Conservation (phyloP, 2,113 vertebrate species). For the Onychostruthus taczanowskii region DNA sequence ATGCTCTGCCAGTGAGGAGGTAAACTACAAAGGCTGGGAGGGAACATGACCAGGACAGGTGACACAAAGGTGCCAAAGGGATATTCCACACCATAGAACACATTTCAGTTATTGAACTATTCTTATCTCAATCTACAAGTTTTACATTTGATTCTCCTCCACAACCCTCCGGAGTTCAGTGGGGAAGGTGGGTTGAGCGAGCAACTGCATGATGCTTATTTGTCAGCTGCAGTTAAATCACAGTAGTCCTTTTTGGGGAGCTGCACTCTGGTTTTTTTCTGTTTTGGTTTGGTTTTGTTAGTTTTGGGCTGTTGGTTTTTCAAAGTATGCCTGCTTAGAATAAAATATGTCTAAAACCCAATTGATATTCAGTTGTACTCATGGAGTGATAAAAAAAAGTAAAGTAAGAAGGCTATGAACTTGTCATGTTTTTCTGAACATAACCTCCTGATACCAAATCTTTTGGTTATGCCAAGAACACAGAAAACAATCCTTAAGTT, state of each 20-base stretch:
- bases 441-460: neutral
- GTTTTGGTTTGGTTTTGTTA: neutral
- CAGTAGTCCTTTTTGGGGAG: neutral
- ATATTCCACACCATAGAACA: neutral
- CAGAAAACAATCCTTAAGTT: neutral
- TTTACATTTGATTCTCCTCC: neutral
- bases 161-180: fast-evolving
- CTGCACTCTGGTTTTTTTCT: neutral
- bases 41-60: neutral
- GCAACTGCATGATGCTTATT: neutral
- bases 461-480: neutral
- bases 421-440: neutral
- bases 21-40: neutral
- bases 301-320: neutral
- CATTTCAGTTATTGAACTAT: neutral
- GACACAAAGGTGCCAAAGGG: neutral
- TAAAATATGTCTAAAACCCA: neutral
- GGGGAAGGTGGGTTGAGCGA: neutral
- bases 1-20: neutral
- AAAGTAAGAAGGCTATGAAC: neutral
- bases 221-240: neutral
- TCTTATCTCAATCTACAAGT: neutral
- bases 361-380: neutral
- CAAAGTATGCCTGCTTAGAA: neutral
- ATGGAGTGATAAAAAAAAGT: neutral